These are phyloP conservation scores for Neocloeon triangulifer DNA, from an alignment of 1,140 invertebrate genomes.

Conservation along the genomic window DNA sequence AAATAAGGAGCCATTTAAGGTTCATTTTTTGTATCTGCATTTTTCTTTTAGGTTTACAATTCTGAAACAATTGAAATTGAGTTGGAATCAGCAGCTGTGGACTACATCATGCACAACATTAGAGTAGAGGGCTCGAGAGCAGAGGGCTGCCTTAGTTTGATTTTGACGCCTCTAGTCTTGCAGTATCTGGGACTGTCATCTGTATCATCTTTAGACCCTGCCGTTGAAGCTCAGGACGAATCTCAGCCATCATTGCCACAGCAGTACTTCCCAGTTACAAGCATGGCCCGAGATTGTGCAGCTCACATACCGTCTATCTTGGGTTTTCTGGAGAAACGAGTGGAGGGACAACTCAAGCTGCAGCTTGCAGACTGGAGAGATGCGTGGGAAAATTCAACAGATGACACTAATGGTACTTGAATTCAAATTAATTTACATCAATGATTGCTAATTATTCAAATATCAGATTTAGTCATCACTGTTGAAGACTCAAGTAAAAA, in stretches of 20 bases:
- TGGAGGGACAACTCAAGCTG: background rate
- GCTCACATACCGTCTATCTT: background rate
- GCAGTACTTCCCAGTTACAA: background rate
- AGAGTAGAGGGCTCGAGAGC: slow-evolving; percentile 1
- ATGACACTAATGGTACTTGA: background rate
- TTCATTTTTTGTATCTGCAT: slow-evolving; percentile 10
- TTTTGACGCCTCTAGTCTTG: slow-evolving; percentile 1
- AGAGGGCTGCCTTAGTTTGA: background rate
- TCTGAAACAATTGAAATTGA: slow-evolving; percentile 6
- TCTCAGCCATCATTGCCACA: background rate
- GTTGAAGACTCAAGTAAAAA: background rate
- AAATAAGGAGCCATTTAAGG: slow-evolving; percentile 13
- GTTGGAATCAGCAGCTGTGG: slow-evolving; percentile 3
- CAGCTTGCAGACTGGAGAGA: background rate
- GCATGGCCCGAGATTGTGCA: background rate
- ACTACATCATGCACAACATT: slow-evolving; percentile 2
- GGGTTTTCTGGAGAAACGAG: background rate
- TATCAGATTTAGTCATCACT: slow-evolving; percentile 5
- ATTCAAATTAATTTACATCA: background rate
- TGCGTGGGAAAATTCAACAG: background rate
- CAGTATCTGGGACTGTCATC: slow-evolving; percentile 2
- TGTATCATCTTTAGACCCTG: slow-evolving; percentile 3
- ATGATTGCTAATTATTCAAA: background rate
- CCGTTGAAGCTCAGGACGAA: background rate
- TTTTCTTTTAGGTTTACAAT: slow-evolving; percentile 2